Evolutionary conservation across 2,888 invertebrate genomes (phyloP).

Genomic region (Apamea crenata): DNA sequence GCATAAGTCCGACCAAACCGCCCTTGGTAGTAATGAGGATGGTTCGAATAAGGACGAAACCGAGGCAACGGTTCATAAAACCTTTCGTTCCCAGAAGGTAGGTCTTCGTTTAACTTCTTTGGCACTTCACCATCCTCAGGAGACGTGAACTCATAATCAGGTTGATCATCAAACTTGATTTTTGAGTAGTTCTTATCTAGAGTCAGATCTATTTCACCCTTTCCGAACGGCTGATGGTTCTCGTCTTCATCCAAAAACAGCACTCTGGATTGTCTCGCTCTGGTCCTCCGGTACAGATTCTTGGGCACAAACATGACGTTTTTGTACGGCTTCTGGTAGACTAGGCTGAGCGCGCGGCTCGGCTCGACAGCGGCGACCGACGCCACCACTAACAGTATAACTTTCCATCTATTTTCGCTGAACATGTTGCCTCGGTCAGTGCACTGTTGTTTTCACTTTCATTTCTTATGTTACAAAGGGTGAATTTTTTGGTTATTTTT

Average conservation of each 20-base stretch:
- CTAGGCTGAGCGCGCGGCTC: constrained; percentile 84
- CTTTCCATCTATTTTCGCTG: constrained; percentile 88
- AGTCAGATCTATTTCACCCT: constrained; percentile 87
- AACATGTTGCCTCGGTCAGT: constrained; percentile 88
- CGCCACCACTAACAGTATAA: constrained; percentile 83
- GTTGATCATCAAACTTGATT: constrained; percentile 88
- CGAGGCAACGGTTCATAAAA: constrained; percentile 82
- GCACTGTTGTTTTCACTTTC: constrained; percentile 86
- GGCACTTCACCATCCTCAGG: constrained; percentile 72
- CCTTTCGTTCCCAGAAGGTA: constrained; percentile 82
- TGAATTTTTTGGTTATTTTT: constrained; percentile 63
- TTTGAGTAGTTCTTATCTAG: constrained; percentile 78
- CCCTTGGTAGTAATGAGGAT: constrained; percentile 82
- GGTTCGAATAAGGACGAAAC: constrained; percentile 74
- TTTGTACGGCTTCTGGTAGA: constrained; percentile 80
- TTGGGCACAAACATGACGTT: constrained; percentile 85
- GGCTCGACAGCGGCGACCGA: constrained; percentile 83
- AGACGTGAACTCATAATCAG: constrained; percentile 87
- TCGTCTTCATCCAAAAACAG: constrained; percentile 85
- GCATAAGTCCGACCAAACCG: constrained; percentile 83
- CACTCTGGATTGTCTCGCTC: constrained; percentile 77
- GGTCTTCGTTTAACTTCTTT: constrained; percentile 68
- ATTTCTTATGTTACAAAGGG: constrained; percentile 73
- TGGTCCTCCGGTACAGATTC: constrained; percentile 74
- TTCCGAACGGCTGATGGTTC: constrained; percentile 79